Evolutionary conservation across 2,797 vertebrate genomes (phyloP), one percentile per base, ranked within the genome.

Genomic region (Chloroceryle amazona): DNA sequence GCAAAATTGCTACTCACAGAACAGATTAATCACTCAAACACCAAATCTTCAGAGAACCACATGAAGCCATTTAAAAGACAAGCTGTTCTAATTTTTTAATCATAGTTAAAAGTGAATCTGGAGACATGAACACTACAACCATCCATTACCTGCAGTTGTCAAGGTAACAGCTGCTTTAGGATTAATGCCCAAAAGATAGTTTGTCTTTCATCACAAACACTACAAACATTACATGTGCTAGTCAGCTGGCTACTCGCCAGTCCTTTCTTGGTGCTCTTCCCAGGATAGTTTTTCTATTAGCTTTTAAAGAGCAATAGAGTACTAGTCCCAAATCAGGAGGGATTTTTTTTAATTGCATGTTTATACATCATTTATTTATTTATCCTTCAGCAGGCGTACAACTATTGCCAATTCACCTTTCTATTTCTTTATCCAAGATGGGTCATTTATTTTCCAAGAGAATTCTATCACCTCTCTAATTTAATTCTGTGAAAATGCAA

Each of bases 131-230:
- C 31, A 42, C 51, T 70, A 81, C 81, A 87, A 39, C 78, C 71
- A 90, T 72, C 46, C 62, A 73, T 92, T 93, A 95, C 93, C 93
- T 94, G 65, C 74, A 76, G 95, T 96, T 95, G 96, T 93, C 96
- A 97, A 91, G 97, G 96, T 74, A 97, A 96, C 95, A 55, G 78
- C 85, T 90, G 79, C 89, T 90, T 94, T 72, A 88, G 60, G 67
- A 95, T 93, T 80, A 81, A 93, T 93, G 70, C 62, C 72, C 60
- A 86, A 86, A 93, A 95, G 57, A 68, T 33, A 75, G 68, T 82
- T 94, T 72, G 66, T 62, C 68, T 93, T 96, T 78, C 68, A 90
- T 76, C 82, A 86, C 71, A 83, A 89, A 79, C 72, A 76, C 72
- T 66, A 86, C 72, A 86, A 91, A 89, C 12, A 58, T 42, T 57